These are phyloP conservation scores for Phoxinus phoxinus DNA, from an alignment of 2,113 vertebrate genomes.

Conservation along the genomic window DNA sequence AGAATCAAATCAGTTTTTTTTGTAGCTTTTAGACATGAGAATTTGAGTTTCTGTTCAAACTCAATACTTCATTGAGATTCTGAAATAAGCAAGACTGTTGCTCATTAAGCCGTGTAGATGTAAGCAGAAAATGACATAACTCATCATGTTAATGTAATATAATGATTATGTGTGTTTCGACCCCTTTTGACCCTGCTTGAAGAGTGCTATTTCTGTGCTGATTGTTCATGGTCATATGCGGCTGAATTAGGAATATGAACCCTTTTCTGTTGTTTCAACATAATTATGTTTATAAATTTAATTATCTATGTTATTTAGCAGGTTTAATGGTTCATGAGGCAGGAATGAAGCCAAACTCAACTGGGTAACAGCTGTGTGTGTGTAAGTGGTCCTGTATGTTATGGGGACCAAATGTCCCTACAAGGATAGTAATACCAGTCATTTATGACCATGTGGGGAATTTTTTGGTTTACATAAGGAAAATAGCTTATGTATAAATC, in stretches of 20 bases:
- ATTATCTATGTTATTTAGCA: slow-evolving; percentile 8
- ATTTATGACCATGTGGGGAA: too few species aligned
- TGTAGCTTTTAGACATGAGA: not conserved
- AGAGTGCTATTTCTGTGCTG: not conserved
- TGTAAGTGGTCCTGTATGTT: not conserved
- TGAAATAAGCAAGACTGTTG: not conserved
- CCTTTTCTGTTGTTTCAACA: slow-evolving; percentile 1
- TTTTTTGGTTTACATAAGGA: too few species aligned
- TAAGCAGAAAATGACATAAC: not conserved
- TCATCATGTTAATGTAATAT: not conserved
- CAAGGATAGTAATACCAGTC: too few species aligned
- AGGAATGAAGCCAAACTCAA: slow-evolving; percentile 4
- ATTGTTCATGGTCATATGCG: not conserved
- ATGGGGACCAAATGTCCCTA: too few species aligned
- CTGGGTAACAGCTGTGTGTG: not conserved
- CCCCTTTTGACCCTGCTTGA: not conserved
- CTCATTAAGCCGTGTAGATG: not conserved
- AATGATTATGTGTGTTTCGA: slow-evolving; percentile 1
- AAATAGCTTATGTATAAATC: too few species aligned
- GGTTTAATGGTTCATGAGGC: not conserved
- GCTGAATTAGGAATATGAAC: slow-evolving; percentile 3
- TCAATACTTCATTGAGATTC: not conserved
- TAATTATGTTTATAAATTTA: slow-evolving; percentile 19
- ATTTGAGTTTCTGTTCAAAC: not conserved
- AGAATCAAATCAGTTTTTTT: not conserved